A percentile compares a stretch with the other conserved stretches of the same genome.
These are phyloP conservation scores for Xestia c-nigrum DNA, from an alignment of 2,888 invertebrate genomes.

Conservation along the genomic window DNA sequence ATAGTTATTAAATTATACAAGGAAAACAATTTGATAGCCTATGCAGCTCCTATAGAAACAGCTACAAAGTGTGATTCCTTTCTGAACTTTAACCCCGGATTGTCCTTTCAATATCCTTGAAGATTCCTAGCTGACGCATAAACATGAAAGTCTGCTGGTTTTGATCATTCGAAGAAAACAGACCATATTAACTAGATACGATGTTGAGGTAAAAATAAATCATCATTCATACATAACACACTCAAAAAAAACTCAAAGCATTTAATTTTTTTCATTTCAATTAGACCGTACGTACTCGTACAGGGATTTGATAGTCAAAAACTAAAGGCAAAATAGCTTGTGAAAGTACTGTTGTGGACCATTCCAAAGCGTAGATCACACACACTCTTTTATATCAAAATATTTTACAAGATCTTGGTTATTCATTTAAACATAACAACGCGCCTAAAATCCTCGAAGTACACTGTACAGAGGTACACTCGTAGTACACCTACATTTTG, in stretches of 20 bases:
- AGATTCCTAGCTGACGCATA: background rate
- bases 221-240: background rate
- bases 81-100: slow-evolving; percentile 28
- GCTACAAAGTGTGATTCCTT: slow-evolving; percentile 9
- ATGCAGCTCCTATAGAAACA: slow-evolving; percentile 18
- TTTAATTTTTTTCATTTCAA: too few species aligned
- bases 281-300: too few species aligned
- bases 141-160: background rate
- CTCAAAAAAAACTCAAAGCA: background rate
- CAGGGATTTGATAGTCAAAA: too few species aligned
- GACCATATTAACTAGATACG: background rate
- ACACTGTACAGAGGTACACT: background rate
- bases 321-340: too few species aligned
- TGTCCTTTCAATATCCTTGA: slow-evolving; percentile 38
- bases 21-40: slow-evolving; percentile 32
- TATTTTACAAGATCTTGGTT: too few species aligned
- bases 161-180: background rate
- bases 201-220: background rate
- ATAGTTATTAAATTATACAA: slow-evolving; percentile 18
- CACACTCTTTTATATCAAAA: too few species aligned
- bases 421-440: too few species aligned
- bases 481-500: too few species aligned
- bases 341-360: too few species aligned
- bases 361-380: too few species aligned
- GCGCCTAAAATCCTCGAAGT: background rate